Base-by-base conservation (phyloP, 1,140 invertebrate genomes). In the Solenopsis invicta region DNA sequence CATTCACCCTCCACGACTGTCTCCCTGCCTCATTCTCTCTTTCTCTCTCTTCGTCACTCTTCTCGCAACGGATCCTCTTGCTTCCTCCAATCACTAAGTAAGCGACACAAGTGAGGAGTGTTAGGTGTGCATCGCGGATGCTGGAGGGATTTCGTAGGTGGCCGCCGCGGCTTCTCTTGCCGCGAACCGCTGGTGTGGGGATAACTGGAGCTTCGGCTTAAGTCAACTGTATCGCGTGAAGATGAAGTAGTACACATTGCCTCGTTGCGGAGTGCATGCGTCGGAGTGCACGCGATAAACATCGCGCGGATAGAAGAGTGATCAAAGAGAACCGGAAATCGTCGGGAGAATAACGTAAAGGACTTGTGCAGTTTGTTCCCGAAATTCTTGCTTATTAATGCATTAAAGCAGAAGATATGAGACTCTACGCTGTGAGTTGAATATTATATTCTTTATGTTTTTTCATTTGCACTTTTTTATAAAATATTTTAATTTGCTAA, bases 151-250 rank as follows among this genome's bases (percentile, higher is more conserved):
- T 72, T 86, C 81, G 85, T 87, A 81, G 77, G 84, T 54, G 84
- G 75, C 72, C 75, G 76, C 82, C 77, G 72, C 77, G 56, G 34
- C 84, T 74, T 75, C 62, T 84, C 80, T 41, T 41, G 41, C 41
- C 41, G 41, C 41, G 54, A 62, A 88, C 69, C 52, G 48, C n/a
- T 37, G 64, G 91, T 87, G 93, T 93, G 93, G 93, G 93, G 94
- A 93, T 94, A 94, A 94, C 94, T 93, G 90, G 93, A 94, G 93
- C 94, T 93, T 93, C 87, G 90, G 91, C 90, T 93, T 90, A 94
- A 94, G 94, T 94, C 92, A 94, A 94, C 92, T 94, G 93, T 90
- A 94, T 94, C 92, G 91, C 89, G 77, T 88, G 89, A 88, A 89
- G 87, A 82, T 92, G 89, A 93, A 93, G 92, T 93, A 94, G 93